Conservation (phyloP, 2,113 vertebrate genomes). For the Cyphomyrus discorhynchus region DNA sequence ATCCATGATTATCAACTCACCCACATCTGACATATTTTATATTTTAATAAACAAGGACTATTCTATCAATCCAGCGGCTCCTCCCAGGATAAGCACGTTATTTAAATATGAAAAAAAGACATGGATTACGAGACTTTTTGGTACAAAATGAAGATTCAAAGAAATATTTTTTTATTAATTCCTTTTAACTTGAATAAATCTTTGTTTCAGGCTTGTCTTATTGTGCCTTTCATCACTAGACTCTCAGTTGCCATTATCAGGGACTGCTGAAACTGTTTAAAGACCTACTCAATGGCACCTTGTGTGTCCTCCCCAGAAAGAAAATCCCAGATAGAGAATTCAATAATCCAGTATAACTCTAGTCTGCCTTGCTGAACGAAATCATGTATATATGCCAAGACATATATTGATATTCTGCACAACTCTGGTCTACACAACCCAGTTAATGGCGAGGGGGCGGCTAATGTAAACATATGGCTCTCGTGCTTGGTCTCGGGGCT, state of each 20-base stretch:
- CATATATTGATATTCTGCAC: background rate
- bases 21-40: background rate
- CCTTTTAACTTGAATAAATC: background rate
- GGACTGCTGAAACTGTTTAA: background rate
- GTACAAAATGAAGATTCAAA: background rate
- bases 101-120: background rate
- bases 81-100: background rate
- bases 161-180: background rate
- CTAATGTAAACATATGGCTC: background rate
- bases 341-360: background rate
- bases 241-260: background rate
- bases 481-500: background rate
- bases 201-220: background rate
- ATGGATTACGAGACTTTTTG: background rate
- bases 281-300: background rate
- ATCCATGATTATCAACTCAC: slow-evolving; percentile 28
- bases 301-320: background rate
- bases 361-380: background rate
- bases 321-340: background rate
- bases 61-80: no score
- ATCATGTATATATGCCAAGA: background rate
- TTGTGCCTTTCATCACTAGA: background rate
- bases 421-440: background rate
- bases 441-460: background rate
- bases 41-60: background rate